Conservation (phyloP, 2,797 vertebrate genomes). For the Pangasius macronema region DNA sequence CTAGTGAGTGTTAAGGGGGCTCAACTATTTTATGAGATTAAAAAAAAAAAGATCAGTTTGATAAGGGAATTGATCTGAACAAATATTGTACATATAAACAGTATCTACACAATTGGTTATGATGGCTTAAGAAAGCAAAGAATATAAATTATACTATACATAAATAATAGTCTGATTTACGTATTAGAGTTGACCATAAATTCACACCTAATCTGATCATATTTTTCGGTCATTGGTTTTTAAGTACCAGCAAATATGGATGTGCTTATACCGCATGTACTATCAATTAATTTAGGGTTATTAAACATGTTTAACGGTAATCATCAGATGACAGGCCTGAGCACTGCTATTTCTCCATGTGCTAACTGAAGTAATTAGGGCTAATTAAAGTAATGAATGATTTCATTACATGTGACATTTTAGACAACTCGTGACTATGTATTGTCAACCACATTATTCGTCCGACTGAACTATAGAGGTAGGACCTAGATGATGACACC, state of each 20-base stretch:
- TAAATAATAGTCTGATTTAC: not conserved
- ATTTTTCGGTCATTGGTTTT: not conserved
- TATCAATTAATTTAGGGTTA: not conserved
- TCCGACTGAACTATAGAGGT: too few relatives aligned
- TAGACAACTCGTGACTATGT: too few relatives aligned
- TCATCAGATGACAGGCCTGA: slow-evolving; percentile 22
- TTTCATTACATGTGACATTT: too few relatives aligned
- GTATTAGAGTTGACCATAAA: not conserved
- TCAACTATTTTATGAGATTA: not conserved
- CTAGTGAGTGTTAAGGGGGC: not conserved
- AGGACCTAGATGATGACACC: slow-evolving; percentile 10
- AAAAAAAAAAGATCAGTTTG: not conserved
- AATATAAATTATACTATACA: not conserved
- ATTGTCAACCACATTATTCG: too few relatives aligned
- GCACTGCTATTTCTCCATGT: slow-evolving; percentile 35
- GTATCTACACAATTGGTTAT: not conserved
- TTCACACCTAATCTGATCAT: not conserved
- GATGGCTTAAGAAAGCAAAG: not conserved
- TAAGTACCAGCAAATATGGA: not conserved
- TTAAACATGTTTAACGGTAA: slow-evolving; percentile 11
- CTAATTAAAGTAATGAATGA: slow-evolving; percentile 47
- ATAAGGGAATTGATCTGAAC: not conserved
- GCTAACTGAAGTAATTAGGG: slow-evolving; percentile 45
- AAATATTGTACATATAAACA: not conserved
- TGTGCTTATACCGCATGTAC: not conserved